A percentile compares a stretch with the other conserved stretches of the same genome.
These are phyloP conservation scores for Emmelina monodactyla DNA, from an alignment of 2,888 invertebrate species.

Conservation along the genomic window DNA sequence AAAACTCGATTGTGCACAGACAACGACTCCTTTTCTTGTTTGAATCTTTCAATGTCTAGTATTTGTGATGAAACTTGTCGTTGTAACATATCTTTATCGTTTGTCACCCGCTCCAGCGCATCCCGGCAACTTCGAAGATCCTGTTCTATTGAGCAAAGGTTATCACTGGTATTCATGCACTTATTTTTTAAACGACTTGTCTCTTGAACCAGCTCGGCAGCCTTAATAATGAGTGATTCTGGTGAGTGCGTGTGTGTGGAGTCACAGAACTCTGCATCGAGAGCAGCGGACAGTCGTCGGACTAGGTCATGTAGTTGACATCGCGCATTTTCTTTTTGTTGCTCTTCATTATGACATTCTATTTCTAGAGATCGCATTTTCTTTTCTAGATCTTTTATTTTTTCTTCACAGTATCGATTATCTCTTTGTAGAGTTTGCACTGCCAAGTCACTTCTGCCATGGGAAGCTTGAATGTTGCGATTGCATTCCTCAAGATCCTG, in stretches of 20 bases:
- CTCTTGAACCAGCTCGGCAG: slow-evolving; percentile 80
- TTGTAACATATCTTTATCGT: slow-evolving; percentile 78
- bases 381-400: slow-evolving; percentile 77
- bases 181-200: slow-evolving; percentile 70
- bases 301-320: slow-evolving; percentile 75
- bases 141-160: slow-evolving; percentile 67
- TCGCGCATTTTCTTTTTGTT: slow-evolving; percentile 76
- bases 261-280: slow-evolving; percentile 76
- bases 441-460: slow-evolving; percentile 73
- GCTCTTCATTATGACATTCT: slow-evolving; percentile 75
- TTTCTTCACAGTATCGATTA: slow-evolving; percentile 75
- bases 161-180: slow-evolving; percentile 67
- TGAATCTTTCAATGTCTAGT: slow-evolving; percentile 74
- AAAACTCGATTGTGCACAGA: slow-evolving; percentile 75
- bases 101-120: slow-evolving; percentile 68
- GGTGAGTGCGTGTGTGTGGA: slow-evolving; percentile 69
- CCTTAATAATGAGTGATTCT: slow-evolving; percentile 78
- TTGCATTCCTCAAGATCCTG: slow-evolving; percentile 82
- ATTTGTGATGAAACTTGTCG: slow-evolving; percentile 76
- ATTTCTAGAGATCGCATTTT: slow-evolving; percentile 77
- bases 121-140: slow-evolving; percentile 73
- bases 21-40: slow-evolving; percentile 80
- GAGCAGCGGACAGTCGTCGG: slow-evolving; percentile 73
- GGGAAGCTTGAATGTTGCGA: slow-evolving; percentile 68
- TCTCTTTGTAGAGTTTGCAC: slow-evolving; percentile 79